Evolutionary conservation across 2,888 invertebrate species (phyloP).

Genomic region (Drosophila colorata): DNA sequence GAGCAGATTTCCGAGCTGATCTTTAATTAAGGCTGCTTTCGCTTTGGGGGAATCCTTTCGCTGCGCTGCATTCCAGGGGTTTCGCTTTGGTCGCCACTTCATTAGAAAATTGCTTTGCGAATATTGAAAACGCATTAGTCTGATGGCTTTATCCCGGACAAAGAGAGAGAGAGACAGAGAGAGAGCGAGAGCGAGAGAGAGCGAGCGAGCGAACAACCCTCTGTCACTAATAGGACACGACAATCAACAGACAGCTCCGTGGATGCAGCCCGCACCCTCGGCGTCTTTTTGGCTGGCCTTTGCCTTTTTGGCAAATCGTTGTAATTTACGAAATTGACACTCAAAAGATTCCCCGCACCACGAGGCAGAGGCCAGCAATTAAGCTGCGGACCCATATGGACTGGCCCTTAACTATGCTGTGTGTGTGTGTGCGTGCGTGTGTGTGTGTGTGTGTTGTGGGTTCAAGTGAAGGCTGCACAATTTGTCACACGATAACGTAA

Average conservation of each 20-base stretch:
- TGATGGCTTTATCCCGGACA: constrained; percentile 62
- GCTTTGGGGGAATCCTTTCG: background rate
- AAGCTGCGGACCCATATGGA: constrained; percentile 68
- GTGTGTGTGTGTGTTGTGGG: constrained; percentile 11
- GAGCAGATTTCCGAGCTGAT: background rate
- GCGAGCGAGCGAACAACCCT: too few relatives aligned
- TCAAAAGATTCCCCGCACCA: constrained; percentile 63
- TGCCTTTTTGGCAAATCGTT: constrained; percentile 69
- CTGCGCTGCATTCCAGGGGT: background rate
- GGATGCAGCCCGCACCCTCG: constrained; percentile 2
- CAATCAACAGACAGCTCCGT: constrained; percentile 43
- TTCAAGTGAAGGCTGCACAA: constrained; percentile 55
- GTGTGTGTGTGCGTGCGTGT: background rate
- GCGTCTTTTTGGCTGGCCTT: constrained; percentile 30
- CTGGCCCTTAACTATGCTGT: constrained; percentile 1
- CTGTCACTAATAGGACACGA: constrained; percentile 48
- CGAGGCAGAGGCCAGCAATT: constrained; percentile 76
- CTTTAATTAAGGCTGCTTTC: background rate
- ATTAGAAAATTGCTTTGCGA: constrained; percentile 65
- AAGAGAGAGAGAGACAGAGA: too few relatives aligned
- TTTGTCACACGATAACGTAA: constrained; percentile 75
- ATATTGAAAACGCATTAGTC: constrained; percentile 72
- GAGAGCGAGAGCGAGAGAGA: too few relatives aligned
- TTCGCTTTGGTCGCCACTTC: constrained; percentile 15
- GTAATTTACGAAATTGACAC: constrained; percentile 81